Evolutionary conservation across 2,888 invertebrate species (phyloP).

Genomic region (Aspidiotus destructor): DNA sequence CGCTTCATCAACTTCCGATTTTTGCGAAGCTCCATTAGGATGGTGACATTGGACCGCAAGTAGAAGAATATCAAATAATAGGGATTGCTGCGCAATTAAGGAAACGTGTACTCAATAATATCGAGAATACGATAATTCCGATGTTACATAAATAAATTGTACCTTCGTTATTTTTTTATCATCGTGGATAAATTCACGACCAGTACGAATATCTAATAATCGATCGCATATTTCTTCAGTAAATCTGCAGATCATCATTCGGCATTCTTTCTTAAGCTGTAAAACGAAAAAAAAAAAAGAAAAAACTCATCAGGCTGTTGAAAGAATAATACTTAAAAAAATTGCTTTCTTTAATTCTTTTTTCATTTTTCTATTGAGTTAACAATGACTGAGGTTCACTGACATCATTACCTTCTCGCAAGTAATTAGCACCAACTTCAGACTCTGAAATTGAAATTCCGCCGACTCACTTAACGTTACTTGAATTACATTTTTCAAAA

Average conservation of each 20-base stretch:
- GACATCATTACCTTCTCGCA: constrained; percentile 14
- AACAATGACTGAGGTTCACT: too few relatives aligned
- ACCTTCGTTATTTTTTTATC: too few relatives aligned
- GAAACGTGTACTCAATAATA: too few relatives aligned
- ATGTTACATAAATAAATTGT: too few relatives aligned
- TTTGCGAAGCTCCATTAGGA: constrained; percentile 11
- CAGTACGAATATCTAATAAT: not conserved
- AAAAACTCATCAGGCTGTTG: not conserved
- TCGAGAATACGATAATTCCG: too few relatives aligned
- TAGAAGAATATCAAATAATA: constrained; percentile 13
- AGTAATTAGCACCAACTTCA: constrained; percentile 9
- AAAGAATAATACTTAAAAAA: constrained; percentile 2
- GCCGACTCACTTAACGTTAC: not conserved
- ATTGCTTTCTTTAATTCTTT: not conserved
- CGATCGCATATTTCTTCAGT: constrained; percentile 12
- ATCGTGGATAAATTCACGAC: too few relatives aligned
- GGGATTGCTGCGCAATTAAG: too few relatives aligned
- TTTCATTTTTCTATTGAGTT: too few relatives aligned
- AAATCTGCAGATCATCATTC: constrained; percentile 24
- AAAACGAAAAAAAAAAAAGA: constrained; percentile 1
- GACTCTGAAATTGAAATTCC: constrained; percentile 1
- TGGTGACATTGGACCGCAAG: constrained; percentile 23
- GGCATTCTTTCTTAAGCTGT: constrained; percentile 25
- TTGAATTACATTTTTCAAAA: constrained; percentile 7
- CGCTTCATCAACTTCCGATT: constrained; percentile 36